Conservation (phyloP, 2,888 invertebrate genomes). For the Petrophora chlorosata region DNA sequence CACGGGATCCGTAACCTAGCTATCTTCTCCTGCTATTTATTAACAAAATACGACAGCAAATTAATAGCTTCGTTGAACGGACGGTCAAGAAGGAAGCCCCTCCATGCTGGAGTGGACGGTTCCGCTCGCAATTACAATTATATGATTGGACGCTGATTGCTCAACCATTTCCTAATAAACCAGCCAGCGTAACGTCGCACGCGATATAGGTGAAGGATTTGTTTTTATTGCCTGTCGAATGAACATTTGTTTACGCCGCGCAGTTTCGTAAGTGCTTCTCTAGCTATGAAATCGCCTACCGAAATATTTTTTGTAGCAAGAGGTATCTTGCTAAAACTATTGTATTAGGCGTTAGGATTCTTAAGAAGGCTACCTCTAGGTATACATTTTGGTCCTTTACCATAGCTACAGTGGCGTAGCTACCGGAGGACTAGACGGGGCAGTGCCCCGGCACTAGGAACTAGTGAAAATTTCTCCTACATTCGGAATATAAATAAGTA, state of each 20-base stretch:
- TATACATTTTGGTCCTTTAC: no score
- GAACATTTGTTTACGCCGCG: neutral
- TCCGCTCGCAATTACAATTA: slow-evolving; percentile 80
- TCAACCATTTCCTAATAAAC: slow-evolving; percentile 79
- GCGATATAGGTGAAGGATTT: slow-evolving; percentile 51
- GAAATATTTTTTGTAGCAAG: no score
- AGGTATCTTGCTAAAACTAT: no score
- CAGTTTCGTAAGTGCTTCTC: neutral
- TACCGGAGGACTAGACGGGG: no score
- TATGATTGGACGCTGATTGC: slow-evolving; percentile 77
- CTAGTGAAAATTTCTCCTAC: no score
- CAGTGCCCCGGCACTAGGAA: no score
- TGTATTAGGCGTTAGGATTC: no score
- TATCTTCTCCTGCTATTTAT: slow-evolving; percentile 19
- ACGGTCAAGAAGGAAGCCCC: slow-evolving; percentile 59
- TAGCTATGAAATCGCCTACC: neutral
- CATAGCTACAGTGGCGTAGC: no score
- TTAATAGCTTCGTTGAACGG: slow-evolving; percentile 39
- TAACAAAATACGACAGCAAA: slow-evolving; percentile 27
- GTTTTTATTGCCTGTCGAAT: slow-evolving; percentile 8
- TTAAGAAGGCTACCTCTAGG: no score
- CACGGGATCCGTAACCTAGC: neutral
- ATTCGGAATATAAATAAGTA: no score
- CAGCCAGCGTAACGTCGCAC: slow-evolving; percentile 42
- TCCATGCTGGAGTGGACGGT: slow-evolving; percentile 67